Evolutionary conservation across 2,888 invertebrate species (phyloP).

Genomic region (Malthinus flaveolus): DNA sequence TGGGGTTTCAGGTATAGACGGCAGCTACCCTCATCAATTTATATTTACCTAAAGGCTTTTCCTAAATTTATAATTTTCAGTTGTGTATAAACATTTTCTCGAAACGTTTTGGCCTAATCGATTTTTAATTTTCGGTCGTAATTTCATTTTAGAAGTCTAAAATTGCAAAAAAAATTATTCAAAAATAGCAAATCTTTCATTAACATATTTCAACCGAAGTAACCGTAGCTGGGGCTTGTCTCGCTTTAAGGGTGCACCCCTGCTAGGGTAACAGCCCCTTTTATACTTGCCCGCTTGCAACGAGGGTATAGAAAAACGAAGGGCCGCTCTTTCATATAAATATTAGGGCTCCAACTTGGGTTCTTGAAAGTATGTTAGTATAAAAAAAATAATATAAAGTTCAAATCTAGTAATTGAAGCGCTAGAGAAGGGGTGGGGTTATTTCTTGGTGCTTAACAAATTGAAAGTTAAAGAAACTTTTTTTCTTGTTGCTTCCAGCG

Average conservation of each 20-base stretch:
- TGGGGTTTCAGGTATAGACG: too few relatives aligned
- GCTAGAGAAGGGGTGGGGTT: too few relatives aligned
- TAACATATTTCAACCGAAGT: slow-evolving; percentile 6
- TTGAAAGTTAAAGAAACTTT: too few relatives aligned
- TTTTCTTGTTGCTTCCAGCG: too few relatives aligned
- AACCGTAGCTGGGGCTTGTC: slow-evolving; percentile 15
- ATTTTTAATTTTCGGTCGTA: neutral
- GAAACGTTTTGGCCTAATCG: neutral
- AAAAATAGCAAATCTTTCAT: slow-evolving; percentile 6
- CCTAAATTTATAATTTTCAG: too few relatives aligned
- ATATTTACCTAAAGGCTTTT: too few relatives aligned
- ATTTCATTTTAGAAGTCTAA: too few relatives aligned
- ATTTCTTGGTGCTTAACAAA: too few relatives aligned
- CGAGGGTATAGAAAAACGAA: slow-evolving; percentile 17
- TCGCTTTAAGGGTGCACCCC: slow-evolving; percentile 31
- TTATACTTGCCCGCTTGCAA: slow-evolving; percentile 7
- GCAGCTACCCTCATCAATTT: too few relatives aligned
- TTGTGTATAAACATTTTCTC: too few relatives aligned
- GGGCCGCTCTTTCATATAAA: neutral
- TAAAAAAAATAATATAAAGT: too few relatives aligned
- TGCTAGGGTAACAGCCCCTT: slow-evolving; percentile 32
- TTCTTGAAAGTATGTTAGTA: neutral
- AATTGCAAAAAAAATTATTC: neutral
- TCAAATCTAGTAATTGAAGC: too few relatives aligned
- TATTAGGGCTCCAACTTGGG: neutral